Percentiles rank a stretch among this genome's conserved stretches.
Evolutionary conservation across 2,113 vertebrate species (phyloP).

Genomic region (Drymodes brunneopygia): DNA sequence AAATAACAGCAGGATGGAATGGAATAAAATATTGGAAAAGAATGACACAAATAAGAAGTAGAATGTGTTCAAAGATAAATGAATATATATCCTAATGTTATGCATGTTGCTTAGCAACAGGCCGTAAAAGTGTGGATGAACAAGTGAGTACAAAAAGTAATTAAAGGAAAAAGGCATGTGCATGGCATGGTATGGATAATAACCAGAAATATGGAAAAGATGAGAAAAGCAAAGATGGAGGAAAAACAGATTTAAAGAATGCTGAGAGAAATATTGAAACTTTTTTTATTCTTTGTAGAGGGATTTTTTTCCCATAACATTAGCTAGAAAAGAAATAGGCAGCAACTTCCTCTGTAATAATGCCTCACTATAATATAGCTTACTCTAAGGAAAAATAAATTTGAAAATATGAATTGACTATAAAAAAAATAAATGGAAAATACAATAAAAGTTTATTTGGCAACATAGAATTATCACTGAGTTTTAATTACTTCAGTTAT

Average conservation of each 20-base stretch:
- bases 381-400: background rate
- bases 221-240: constrained; percentile 2
- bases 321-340: background rate
- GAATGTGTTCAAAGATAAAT: constrained; percentile 23
- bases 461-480: background rate
- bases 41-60: constrained; percentile 20
- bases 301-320: background rate
- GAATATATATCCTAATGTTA: constrained; percentile 52
- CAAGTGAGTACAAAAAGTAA: constrained; percentile 59
- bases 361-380: background rate
- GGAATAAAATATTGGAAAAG: background rate
- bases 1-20: background rate
- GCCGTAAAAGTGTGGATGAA: constrained; percentile 55
- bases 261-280: background rate
- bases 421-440: background rate
- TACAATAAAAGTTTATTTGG: background rate
- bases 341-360: background rate
- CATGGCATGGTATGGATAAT: constrained; percentile 10
- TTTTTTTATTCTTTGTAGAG: background rate
- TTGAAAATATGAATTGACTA: background rate
- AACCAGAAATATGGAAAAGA: constrained; percentile 1
- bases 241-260: constrained; percentile 22
- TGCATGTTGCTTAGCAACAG: constrained; percentile 69
- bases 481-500: background rate
- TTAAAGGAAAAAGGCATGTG: constrained; percentile 58